These are phyloP conservation scores for Dusona sp. DNA, from an alignment of 2,888 invertebrate species.

Conservation along the genomic window DNA sequence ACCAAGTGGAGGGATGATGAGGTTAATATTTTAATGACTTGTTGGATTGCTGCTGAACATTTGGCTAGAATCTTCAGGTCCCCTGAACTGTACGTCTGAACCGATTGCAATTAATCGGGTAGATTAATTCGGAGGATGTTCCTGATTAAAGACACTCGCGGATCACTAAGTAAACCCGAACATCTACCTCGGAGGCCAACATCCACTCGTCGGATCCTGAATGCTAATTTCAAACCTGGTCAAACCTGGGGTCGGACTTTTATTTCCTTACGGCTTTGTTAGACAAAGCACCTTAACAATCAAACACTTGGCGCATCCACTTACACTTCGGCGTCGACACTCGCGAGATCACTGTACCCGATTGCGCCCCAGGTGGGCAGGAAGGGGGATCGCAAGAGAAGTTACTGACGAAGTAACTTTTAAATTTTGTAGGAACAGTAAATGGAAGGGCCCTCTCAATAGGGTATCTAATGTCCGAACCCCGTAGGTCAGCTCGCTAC, in stretches of 20 bases:
- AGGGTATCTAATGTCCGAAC: conserved; percentile 59
- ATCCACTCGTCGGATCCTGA: conserved; percentile 24
- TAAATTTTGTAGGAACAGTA: neutral
- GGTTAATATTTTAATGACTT: neutral
- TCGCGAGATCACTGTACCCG: conserved; percentile 27
- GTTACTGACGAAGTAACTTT: neutral
- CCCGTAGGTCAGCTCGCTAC: conserved; percentile 74
- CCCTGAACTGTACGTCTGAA: neutral
- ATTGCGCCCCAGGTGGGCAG: conserved; percentile 19
- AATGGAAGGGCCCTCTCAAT: neutral
- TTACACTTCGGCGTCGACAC: conserved; percentile 40
- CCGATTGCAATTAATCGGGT: neutral
- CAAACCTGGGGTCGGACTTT: neutral
- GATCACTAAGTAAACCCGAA: neutral
- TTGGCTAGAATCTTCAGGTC: neutral
- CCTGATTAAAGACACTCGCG: conserved; percentile 8
- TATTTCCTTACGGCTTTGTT: neutral
- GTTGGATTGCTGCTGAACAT: neutral
- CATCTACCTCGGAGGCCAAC: neutral
- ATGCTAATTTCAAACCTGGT: neutral
- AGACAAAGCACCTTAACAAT: neutral
- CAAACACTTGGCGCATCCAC: conserved; percentile 31
- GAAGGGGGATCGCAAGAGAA: neutral
- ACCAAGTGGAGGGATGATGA: neutral
- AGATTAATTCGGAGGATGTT: neutral